Percentiles rank a stretch among this genome's conserved stretches.
These are phyloP conservation scores for Drosophila barbarae DNA, from an alignment of 2,888 invertebrate species.

Conservation along the genomic window DNA sequence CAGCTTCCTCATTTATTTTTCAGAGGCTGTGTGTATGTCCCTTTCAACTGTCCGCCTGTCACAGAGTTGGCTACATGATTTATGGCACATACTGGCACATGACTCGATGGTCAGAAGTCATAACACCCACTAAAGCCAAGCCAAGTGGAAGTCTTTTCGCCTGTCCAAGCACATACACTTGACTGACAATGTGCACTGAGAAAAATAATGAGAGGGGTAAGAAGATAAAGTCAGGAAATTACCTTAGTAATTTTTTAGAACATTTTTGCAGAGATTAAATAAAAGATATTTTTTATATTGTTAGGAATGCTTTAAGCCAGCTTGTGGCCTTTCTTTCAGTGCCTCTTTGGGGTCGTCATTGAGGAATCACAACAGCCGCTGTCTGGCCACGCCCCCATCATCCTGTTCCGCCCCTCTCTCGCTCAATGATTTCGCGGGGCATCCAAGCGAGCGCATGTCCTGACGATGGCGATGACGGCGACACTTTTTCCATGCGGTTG, in stretches of 20 bases:
- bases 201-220: not conserved
- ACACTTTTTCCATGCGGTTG: conserved; percentile 62
- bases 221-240: not conserved
- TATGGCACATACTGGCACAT: conserved; percentile 51
- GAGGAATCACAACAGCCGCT: conserved; percentile 69
- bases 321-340: conserved; percentile 1
- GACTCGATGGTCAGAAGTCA: conserved; percentile 53
- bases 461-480: conserved; percentile 53
- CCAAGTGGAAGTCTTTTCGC: conserved; percentile 59
- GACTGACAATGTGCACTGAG: conserved; percentile 25
- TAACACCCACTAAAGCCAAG: conserved; percentile 45
- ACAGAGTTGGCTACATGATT: conserved; percentile 63
- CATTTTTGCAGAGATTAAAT: too few species aligned
- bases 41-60: conserved; percentile 41
- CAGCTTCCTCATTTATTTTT: conserved; percentile 17
- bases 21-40: conserved; percentile 2
- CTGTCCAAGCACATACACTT: conserved; percentile 39
- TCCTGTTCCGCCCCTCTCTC: conserved; percentile 8
- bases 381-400: conserved; percentile 59
- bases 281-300: too few species aligned
- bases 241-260: too few species aligned
- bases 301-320: not conserved
- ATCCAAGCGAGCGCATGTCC: conserved; percentile 47
- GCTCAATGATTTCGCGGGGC: conserved; percentile 16
- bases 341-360: not conserved